These are phyloP conservation scores for Hiodon tergisus DNA, from an alignment of 2,113 vertebrate genomes.

Conservation along the genomic window DNA sequence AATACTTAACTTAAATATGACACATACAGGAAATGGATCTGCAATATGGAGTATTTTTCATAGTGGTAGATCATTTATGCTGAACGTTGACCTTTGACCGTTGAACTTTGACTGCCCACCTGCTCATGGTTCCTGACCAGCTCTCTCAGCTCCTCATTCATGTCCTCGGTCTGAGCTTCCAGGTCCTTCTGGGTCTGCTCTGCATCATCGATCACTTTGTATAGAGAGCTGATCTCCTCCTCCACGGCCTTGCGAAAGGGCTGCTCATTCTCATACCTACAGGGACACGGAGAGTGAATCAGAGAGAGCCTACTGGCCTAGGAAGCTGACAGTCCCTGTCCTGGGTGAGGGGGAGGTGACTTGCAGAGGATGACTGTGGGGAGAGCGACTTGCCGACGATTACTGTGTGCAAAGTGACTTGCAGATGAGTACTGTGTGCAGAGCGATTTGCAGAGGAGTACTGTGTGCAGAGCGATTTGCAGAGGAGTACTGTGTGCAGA, in stretches of 20 bases:
- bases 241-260: slow-evolving; percentile 80
- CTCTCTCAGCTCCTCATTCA: slow-evolving; percentile 73
- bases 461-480: background rate
- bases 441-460: too few species aligned
- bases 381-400: background rate
- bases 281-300: slow-evolving; percentile 11
- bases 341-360: background rate
- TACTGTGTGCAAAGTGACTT: background rate
- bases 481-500: too few species aligned
- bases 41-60: background rate
- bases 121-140: slow-evolving; percentile 79
- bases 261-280: slow-evolving; percentile 85
- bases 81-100: background rate
- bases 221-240: slow-evolving; percentile 85
- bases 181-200: slow-evolving; percentile 77
- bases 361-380: background rate
- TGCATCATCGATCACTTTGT: slow-evolving; percentile 88
- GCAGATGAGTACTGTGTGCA: background rate
- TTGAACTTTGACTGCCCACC: slow-evolving; percentile 53
- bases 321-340: background rate
- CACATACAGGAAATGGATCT: background rate
- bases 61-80: background rate
- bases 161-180: slow-evolving; percentile 78
- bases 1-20: background rate
- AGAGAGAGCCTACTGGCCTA: background rate